Percentiles rank a stretch among this genome's conserved stretches.
Conservation (phyloP, 30 jellyfish, hydroid and myxozoan genomes). For the Nemopilema nomurai region DNA sequence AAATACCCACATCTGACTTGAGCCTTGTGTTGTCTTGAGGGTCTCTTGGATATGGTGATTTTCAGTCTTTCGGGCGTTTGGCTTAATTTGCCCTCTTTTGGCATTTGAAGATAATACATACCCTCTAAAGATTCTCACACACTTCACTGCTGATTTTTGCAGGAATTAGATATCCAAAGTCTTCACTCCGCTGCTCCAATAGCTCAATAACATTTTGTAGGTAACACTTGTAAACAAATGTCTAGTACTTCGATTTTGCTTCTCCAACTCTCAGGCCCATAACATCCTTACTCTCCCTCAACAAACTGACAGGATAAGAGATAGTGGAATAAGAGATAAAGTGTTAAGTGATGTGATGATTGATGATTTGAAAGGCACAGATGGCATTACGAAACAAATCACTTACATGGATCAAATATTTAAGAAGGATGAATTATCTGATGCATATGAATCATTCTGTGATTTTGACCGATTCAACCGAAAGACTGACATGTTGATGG, state of each 20-base stretch:
- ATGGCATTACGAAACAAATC: too few relatives aligned
- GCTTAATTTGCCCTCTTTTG: background rate
- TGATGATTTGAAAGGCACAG: too few relatives aligned
- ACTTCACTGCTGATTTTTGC: background rate
- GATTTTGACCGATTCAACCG: slow-evolving; percentile 38
- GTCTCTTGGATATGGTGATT: background rate
- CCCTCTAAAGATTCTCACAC: background rate
- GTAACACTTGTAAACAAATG: background rate
- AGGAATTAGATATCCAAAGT: background rate
- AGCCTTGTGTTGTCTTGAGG: background rate
- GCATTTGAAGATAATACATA: background rate
- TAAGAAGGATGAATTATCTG: too few relatives aligned
- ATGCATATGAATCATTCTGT: slow-evolving; percentile 29
- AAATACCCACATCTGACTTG: background rate
- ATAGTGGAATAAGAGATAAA: slow-evolving; percentile 13
- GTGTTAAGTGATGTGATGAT: slow-evolving; percentile 40
- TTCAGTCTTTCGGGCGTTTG: background rate
- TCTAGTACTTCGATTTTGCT: background rate
- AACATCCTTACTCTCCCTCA: background rate
- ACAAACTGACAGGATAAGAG: background rate
- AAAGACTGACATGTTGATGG: slow-evolving; percentile 11
- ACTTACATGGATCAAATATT: too few relatives aligned
- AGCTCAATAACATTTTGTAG: background rate
- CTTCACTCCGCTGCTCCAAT: background rate
- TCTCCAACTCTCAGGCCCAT: background rate